phyloP scores from a whole-genome alignment of 2,888 invertebrate genomes.

The Eumacrocentrus americanus region DNA sequence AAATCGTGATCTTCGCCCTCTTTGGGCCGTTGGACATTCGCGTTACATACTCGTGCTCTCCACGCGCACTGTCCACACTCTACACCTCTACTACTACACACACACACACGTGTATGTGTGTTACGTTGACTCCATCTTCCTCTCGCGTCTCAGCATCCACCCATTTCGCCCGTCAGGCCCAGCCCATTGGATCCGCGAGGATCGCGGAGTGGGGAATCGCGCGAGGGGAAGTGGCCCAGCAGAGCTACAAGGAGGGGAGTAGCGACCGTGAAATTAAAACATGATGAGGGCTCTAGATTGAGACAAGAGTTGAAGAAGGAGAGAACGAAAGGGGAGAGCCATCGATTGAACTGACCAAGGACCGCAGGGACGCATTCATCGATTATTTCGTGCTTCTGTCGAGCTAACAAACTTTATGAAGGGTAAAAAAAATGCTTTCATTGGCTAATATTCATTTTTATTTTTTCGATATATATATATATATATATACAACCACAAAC shows the following conservation, averaged over 20 bases:
- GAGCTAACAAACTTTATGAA: background rate
- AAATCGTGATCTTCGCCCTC: too few species aligned
- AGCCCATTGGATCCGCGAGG: slow-evolving; percentile 24
- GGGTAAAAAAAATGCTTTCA: background rate
- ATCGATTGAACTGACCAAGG: slow-evolving; percentile 22
- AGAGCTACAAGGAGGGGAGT: slow-evolving; percentile 34
- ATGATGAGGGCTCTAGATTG: slow-evolving; percentile 54
- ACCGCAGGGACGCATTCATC: slow-evolving; percentile 42
- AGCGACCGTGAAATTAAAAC: slow-evolving; percentile 57
- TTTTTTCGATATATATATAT: background rate
- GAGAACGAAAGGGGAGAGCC: slow-evolving; percentile 26
- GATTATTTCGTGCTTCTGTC: slow-evolving; percentile 5
- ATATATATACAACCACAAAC: slow-evolving; percentile 17
- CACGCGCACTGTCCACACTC: slow-evolving; percentile 21
- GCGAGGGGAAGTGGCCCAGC: slow-evolving; percentile 30
- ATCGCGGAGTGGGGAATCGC: slow-evolving; percentile 25
- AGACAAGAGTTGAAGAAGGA: slow-evolving; percentile 47
- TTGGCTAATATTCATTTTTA: background rate
- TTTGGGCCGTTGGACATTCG: too few species aligned
- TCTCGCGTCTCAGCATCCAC: slow-evolving; percentile 15
- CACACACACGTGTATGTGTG: background rate
- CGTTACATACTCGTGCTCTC: slow-evolving; percentile 19
- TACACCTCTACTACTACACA: slow-evolving; percentile 12
- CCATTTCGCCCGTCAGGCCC: slow-evolving; percentile 15
- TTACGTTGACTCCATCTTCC: slow-evolving; percentile 22